These are phyloP conservation scores for Dryoscopus gambensis DNA, from an alignment of 2,113 vertebrate species.

Conservation along the genomic window DNA sequence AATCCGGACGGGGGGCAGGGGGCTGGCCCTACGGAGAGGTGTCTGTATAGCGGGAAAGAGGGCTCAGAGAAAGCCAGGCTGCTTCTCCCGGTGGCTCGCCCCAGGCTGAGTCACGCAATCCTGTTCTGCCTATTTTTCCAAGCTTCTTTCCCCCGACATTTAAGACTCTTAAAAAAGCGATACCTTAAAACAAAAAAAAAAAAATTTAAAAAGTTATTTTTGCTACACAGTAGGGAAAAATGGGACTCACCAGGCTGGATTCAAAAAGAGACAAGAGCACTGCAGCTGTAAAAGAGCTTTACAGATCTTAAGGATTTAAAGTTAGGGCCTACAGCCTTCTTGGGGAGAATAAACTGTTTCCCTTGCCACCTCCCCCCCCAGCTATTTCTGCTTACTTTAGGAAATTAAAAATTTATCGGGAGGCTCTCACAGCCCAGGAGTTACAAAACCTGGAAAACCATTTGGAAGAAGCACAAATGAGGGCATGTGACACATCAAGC, in stretches of 20 bases:
- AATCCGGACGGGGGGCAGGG: not conserved
- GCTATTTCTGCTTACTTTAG: not conserved
- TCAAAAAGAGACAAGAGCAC: not conserved
- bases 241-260: not conserved
- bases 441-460: not conserved
- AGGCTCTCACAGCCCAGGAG: not conserved
- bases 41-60: not conserved
- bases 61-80: not conserved
- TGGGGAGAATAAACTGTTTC: not conserved
- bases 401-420: not conserved
- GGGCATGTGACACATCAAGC: not conserved
- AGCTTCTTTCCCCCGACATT: not conserved
- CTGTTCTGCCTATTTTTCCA: not conserved
- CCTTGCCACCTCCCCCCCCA: rapidly evolving
- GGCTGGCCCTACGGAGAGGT: rapidly evolving
- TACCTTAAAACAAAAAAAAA: not conserved
- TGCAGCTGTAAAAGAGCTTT: not conserved
- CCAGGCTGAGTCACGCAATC: not conserved
- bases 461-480: not conserved
- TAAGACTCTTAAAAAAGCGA: rapidly evolving
- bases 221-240: not conserved
- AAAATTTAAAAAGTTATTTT: not conserved
- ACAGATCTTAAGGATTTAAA: not conserved
- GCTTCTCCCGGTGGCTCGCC: not conserved
- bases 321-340: not conserved